Base-by-base conservation (phyloP, 1,140 invertebrate species). In the Pseudobourletiella spinata region DNA sequence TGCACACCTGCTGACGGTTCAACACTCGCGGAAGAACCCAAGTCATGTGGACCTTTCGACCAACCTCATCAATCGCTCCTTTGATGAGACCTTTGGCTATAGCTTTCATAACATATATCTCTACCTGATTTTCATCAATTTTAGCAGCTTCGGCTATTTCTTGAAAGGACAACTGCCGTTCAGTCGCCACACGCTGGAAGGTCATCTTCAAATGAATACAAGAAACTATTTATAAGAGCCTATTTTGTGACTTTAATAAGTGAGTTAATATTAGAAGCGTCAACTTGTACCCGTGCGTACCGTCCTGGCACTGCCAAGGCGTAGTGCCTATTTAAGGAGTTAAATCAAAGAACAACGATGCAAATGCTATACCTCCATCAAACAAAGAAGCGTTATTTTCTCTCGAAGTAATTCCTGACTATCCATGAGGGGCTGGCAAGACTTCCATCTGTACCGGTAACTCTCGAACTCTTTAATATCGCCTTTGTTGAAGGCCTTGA, bases 61-160 rank as follows among this genome's bases (percentile, higher is more conserved):
- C 82, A 2, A 98, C 92, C 78, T 98, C 91, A 80, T 99, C 95
- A 70, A 99, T 98, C 50, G 86, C 86, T 16, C 96, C 96, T 64
- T 86, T 84, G 2, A 99, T 89, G 0, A 99, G 80, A 46, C 89
- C 90, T 69, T 97, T 84, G n/a, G 93, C 90, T 26, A 99, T 74
- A 0, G 96, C 96, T 77, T 97, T 96, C 96, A 99, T 99, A 1
- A 98, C 90, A 14, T 98, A 79, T 61, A 96, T 78, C 74, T 99
- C 96, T 22, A 99, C 92, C 77, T 96, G 86, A 48, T 85, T 85
- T 14, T 86, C 75, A 0, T 87, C 85, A 63, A 97, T 76, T 71
- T 85, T 81, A 8, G 93, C 91, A 74, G 89, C 89, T 56, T 81
- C 76, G 0, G 94, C 85, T 60, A 99, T 97, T 75, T 98, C 94